Percentiles rank a stretch among this genome's conserved stretches.
phyloP scores from a whole-genome alignment of 2,888 invertebrate species.

The Hemaris fuciformis region DNA sequence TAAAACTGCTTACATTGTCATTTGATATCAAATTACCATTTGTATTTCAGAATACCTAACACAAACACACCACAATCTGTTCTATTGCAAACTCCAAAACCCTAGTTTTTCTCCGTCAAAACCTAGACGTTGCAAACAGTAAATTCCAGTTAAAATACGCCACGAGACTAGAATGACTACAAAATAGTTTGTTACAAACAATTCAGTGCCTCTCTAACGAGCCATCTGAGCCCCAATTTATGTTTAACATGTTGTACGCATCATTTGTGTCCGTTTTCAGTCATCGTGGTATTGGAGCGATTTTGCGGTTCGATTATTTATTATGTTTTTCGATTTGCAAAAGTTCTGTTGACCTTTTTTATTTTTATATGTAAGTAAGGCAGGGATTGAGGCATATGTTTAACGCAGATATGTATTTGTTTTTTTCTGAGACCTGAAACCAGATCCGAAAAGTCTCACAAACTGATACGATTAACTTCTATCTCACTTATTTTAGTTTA shows the following conservation, averaged over 20 bases:
- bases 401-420: too few relatives aligned
- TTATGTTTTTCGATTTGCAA: not conserved
- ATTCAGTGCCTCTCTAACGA: slow-evolving; percentile 6
- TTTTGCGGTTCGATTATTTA: not conserved
- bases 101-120: not conserved
- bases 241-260: not conserved
- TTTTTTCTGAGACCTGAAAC: too few relatives aligned
- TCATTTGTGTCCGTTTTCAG: not conserved
- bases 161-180: slow-evolving; percentile 7
- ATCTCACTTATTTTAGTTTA: too few relatives aligned
- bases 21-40: too few relatives aligned
- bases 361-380: not conserved
- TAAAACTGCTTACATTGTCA: too few relatives aligned
- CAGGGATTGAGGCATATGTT: not conserved
- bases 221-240: slow-evolving; percentile 6
- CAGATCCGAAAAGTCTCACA: too few relatives aligned
- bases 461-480: too few relatives aligned
- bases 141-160: slow-evolving; percentile 10
- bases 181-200: slow-evolving; percentile 3
- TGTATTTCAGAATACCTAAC: too few relatives aligned
- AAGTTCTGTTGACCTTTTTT: not conserved
- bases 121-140: not conserved
- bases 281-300: not conserved
- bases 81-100: not conserved
- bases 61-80: not conserved